Conservation (phyloP, 2,113 vertebrate genomes). For the Dendropsophus ebraccatus region DNA sequence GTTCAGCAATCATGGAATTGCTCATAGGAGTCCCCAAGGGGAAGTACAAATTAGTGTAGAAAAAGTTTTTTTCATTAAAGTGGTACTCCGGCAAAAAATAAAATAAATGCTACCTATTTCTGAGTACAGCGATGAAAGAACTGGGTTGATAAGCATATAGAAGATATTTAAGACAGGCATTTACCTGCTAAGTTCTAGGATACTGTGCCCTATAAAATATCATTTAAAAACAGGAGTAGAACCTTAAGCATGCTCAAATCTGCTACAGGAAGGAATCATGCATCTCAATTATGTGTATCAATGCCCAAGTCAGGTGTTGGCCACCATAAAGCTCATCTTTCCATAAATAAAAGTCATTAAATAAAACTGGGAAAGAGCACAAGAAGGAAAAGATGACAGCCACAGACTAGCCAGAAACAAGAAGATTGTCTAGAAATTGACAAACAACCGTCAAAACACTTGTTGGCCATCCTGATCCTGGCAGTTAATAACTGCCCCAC, state of each 20-base stretch:
- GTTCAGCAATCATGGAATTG: too few relatives aligned
- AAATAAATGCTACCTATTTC: background rate
- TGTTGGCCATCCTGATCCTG: background rate
- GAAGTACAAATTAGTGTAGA: too few relatives aligned
- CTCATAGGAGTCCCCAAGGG: too few relatives aligned
- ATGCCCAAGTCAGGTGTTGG: slow-evolving; percentile 17
- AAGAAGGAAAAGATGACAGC: background rate
- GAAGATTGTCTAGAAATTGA: background rate
- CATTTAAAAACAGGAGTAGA: background rate
- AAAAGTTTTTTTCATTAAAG: too few relatives aligned
- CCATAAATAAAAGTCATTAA: slow-evolving; percentile 15
- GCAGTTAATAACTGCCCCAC: background rate
- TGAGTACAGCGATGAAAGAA: background rate
- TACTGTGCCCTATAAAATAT: background rate
- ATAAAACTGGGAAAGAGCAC: slow-evolving; percentile 3
- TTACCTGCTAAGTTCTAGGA: background rate
- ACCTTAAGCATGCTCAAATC: background rate
- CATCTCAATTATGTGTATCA: background rate
- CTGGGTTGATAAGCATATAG: background rate
- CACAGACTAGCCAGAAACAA: background rate
- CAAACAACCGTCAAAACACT: background rate
- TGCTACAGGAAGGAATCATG: background rate
- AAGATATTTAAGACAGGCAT: background rate
- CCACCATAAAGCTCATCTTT: slow-evolving; percentile 13
- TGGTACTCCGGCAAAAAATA: too few relatives aligned